phyloP scores from a whole-genome alignment of 2,113 vertebrate species.

The Struthio camelus region DNA sequence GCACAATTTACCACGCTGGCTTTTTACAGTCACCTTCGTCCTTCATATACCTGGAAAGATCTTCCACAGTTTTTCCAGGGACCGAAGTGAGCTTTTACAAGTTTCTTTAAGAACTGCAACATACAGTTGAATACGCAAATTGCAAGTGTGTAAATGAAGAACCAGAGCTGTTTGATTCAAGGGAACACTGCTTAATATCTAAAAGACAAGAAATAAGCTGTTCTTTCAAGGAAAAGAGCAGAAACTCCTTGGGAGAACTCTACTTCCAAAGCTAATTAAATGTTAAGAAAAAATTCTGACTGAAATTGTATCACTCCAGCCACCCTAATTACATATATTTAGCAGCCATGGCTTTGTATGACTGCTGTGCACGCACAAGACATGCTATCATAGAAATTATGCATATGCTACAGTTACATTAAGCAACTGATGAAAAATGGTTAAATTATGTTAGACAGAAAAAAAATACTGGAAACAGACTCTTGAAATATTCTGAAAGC shows the following conservation, averaged over 20 bases:
- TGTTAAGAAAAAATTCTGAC: neutral
- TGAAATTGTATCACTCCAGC: neutral
- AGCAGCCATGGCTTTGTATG: neutral
- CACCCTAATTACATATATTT: neutral
- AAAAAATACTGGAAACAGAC: neutral
- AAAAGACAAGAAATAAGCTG: neutral
- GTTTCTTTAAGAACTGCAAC: neutral
- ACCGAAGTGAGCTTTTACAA: neutral
- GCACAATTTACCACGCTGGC: neutral
- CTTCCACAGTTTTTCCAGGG: neutral
- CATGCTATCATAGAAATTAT: neutral
- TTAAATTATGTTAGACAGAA: neutral
- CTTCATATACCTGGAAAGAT: neutral
- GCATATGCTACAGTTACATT: neutral
- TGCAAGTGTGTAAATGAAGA: neutral
- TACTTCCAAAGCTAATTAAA: neutral
- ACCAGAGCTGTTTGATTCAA: neutral
- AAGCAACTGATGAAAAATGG: neutral
- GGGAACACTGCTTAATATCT: neutral
- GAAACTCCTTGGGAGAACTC: neutral
- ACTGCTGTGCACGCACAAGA: neutral
- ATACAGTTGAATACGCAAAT: neutral
- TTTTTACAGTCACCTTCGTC: neutral
- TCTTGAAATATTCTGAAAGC: neutral
- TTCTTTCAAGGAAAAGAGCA: neutral